Base-by-base conservation (phyloP, 2,113 vertebrate genomes). In the Malurus elegans region DNA sequence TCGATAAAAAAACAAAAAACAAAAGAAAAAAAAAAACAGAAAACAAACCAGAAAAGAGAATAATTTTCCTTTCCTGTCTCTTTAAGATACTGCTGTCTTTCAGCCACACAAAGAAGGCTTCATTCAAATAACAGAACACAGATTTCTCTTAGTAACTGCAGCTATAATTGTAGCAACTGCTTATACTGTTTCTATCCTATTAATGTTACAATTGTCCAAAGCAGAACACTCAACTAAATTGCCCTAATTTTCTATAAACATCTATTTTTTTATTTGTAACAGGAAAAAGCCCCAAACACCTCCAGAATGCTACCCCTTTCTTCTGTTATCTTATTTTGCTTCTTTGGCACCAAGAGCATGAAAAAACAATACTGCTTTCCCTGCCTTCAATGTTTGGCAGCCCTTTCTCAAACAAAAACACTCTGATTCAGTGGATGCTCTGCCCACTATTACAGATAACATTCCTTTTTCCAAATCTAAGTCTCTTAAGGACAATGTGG, bases 91-190 rank as follows among this genome's bases (percentile, higher is more conserved):
- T 34, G 36, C 31, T 56, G 80, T 61, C 75, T 87, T 85, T 75
- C 87, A 72, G 58, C 16, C 65, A 86, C 47, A 44, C 44, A 36
- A 61, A 50, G 64, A 95, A 90, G 45, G 58, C 47, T 71, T 91
- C 62, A 71, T 91, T 95, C 79, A 93, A 65, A 32, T 66, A 92
- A 79, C 78, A 88, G 62, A 86, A 61, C 56, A 50, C 15, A 58
- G 42, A 66, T 88, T 82, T 95, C 81, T 93, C 94, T 51, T 60
- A 91, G 93, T 95, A 95, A 94, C 93, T 90, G 88, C 26, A 73
- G 74, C 81, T 95, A 79, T 92, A 94, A 92, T 71, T 93, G 74
- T 38, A 96, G 62, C 74, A 95, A 75, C 62, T 64, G 62, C 54
- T 94, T 79, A 82, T 32, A 23, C 62, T 61, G 62, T 66, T 88